These are phyloP conservation scores for Caracal caracal DNA, from an alignment of 2,113 vertebrate species.

Conservation along the genomic window DNA sequence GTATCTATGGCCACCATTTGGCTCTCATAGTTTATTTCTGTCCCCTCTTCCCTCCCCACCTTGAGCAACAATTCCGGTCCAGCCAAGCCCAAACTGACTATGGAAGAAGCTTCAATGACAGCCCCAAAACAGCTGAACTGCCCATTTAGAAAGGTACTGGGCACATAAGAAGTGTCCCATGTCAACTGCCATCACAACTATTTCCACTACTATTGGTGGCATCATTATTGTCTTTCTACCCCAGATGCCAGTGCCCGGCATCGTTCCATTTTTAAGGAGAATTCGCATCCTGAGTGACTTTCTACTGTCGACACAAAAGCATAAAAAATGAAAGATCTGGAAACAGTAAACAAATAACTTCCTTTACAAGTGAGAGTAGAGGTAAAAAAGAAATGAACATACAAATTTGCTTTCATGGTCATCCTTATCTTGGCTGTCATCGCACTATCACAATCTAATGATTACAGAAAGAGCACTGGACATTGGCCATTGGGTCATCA, in stretches of 20 bases:
- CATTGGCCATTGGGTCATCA: conserved; percentile 70
- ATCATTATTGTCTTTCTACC: background rate
- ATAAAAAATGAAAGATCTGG: background rate
- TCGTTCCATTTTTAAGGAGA: background rate
- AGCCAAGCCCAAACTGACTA: background rate
- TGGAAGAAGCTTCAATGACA: background rate
- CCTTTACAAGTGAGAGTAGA: background rate
- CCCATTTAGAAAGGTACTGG: background rate
- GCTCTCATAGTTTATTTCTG: background rate
- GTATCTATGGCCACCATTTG: background rate
- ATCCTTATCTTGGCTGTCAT: conserved; percentile 53
- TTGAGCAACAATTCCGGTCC: background rate
- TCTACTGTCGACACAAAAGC: background rate
- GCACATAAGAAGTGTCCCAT: accelerated
- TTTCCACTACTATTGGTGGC: background rate
- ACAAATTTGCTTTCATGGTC: background rate
- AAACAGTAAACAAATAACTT: background rate
- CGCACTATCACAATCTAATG: conserved; percentile 56
- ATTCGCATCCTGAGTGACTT: background rate
- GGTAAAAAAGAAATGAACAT: background rate
- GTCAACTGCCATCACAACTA: background rate
- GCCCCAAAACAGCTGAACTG: background rate
- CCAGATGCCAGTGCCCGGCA: background rate
- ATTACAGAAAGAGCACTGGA: conserved; percentile 71
- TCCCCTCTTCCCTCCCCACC: background rate